Percentiles rank a stretch among this genome's conserved stretches.
These are phyloP conservation scores for Zaprionus obscuricornis DNA, from an alignment of 2,888 invertebrate genomes.

Conservation along the genomic window DNA sequence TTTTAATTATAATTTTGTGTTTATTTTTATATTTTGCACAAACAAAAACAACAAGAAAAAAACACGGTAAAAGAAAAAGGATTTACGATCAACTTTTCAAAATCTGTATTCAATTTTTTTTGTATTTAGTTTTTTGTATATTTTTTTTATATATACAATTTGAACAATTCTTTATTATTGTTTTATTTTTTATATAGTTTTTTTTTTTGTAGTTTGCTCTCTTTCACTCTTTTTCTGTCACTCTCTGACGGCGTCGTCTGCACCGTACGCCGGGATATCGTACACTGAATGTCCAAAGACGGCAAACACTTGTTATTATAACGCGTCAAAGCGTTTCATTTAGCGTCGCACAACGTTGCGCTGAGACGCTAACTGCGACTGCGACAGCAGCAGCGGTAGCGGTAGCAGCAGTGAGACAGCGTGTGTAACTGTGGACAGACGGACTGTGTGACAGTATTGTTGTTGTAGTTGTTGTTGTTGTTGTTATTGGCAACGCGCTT, in stretches of 20 bases:
- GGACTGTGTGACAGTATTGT: too few species aligned
- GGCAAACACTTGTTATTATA: slow-evolving; percentile 82
- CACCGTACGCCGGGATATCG: slow-evolving; percentile 82
- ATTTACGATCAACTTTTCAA: slow-evolving; percentile 11
- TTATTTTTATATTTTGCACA: slow-evolving; percentile 35
- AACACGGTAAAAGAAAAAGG: slow-evolving; percentile 39
- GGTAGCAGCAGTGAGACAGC: slow-evolving; percentile 16
- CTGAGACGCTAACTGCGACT: slow-evolving; percentile 37
- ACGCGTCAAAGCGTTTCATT: slow-evolving; percentile 76
- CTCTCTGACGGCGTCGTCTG: slow-evolving; percentile 65
- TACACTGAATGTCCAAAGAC: slow-evolving; percentile 82
- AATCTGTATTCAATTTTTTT: slow-evolving; percentile 13
- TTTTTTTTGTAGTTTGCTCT: slow-evolving; percentile 4
- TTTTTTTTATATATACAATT: too few species aligned
- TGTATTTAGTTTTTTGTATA: slow-evolving; percentile 2
- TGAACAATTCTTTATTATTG: too few species aligned
- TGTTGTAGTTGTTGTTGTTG: too few species aligned
- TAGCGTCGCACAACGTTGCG: slow-evolving; percentile 42
- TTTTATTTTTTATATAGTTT: background rate
- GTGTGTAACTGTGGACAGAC: too few species aligned
- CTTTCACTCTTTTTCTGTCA: slow-evolving; percentile 20
- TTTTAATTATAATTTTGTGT: too few species aligned
- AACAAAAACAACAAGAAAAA: slow-evolving; percentile 55
- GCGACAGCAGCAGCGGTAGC: slow-evolving; percentile 16
- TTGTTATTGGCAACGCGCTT: too few species aligned